phyloP scores from a whole-genome alignment of 2,113 vertebrate species.

The Oryzias javanicus region DNA sequence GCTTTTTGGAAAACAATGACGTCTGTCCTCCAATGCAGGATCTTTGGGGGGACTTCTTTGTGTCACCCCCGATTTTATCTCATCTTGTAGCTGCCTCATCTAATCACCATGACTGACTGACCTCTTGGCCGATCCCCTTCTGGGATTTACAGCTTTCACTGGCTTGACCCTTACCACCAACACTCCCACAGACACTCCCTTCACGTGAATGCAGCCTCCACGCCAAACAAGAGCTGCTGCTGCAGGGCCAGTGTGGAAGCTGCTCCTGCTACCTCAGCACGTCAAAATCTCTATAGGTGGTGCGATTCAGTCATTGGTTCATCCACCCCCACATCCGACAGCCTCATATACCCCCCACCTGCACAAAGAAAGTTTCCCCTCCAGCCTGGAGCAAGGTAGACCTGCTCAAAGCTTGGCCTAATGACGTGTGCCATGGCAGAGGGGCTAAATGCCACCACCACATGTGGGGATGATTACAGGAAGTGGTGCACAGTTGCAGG shows the following conservation, averaged over 20 bases:
- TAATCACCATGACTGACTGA: slow-evolving; percentile 72
- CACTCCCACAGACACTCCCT: slow-evolving; percentile 67
- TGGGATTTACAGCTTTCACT: slow-evolving; percentile 76
- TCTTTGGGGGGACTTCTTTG: slow-evolving; percentile 35
- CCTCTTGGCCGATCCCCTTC: slow-evolving; percentile 68
- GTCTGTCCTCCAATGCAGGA: slow-evolving; percentile 46
- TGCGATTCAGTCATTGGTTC: slow-evolving; percentile 67
- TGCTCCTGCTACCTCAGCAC: slow-evolving; percentile 60
- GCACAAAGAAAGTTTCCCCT: slow-evolving; percentile 65
- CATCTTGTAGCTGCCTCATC: slow-evolving; percentile 59
- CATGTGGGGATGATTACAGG: slow-evolving; percentile 80
- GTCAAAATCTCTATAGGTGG: slow-evolving; percentile 75
- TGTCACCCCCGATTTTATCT: slow-evolving; percentile 66
- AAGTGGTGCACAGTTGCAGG: slow-evolving; percentile 70
- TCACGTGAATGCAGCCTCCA: slow-evolving; percentile 48
- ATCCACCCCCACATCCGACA: slow-evolving; percentile 58
- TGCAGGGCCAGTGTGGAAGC: slow-evolving; percentile 35
- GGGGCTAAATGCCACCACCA: slow-evolving; percentile 71
- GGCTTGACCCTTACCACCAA: slow-evolving; percentile 66
- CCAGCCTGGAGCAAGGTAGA: slow-evolving; percentile 68
- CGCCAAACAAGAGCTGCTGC: slow-evolving; percentile 46
- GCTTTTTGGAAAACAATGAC: slow-evolving; percentile 65
- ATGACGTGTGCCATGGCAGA: slow-evolving; percentile 75
- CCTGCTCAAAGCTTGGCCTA: slow-evolving; percentile 71
- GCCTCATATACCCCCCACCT: slow-evolving; percentile 45